Conservation (phyloP, 2,797 vertebrate species). For the Taenioides sp. region DNA sequence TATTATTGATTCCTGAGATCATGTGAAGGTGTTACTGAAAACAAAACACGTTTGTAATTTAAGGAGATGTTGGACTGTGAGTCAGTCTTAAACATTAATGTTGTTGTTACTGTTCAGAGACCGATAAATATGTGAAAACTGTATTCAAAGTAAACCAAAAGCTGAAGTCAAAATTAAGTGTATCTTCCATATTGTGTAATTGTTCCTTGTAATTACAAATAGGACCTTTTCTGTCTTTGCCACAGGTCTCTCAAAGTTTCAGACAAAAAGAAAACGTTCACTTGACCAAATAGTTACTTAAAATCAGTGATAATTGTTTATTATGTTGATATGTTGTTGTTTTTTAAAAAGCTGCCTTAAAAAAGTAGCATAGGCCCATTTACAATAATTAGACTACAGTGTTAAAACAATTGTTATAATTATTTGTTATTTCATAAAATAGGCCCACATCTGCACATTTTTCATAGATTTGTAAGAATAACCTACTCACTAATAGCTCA, state of each 20-base stretch:
- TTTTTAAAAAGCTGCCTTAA: no score
- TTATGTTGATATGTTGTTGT: no score
- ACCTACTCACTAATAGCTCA: neutral
- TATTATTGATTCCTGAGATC: neutral
- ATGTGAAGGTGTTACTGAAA: neutral
- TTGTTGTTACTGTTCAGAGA: neutral
- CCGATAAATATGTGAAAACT: neutral
- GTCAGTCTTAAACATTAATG: neutral
- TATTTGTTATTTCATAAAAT: neutral
- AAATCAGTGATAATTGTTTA: no score
- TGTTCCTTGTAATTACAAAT: neutral
- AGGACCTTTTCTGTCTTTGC: neutral
- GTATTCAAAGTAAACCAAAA: neutral
- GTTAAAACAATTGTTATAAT: neutral
- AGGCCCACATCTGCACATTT: neutral
- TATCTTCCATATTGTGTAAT: neutral
- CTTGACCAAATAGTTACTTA: neutral
- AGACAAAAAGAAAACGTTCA: neutral
- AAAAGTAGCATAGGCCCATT: no score
- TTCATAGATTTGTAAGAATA: no score
- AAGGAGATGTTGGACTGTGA: neutral
- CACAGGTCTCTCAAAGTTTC: neutral
- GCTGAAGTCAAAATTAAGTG: neutral
- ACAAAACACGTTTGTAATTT: neutral
- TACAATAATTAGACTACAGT: neutral